Conservation (phyloP, 2,113 vertebrate species). For the Halichoeres trimaculatus region DNA sequence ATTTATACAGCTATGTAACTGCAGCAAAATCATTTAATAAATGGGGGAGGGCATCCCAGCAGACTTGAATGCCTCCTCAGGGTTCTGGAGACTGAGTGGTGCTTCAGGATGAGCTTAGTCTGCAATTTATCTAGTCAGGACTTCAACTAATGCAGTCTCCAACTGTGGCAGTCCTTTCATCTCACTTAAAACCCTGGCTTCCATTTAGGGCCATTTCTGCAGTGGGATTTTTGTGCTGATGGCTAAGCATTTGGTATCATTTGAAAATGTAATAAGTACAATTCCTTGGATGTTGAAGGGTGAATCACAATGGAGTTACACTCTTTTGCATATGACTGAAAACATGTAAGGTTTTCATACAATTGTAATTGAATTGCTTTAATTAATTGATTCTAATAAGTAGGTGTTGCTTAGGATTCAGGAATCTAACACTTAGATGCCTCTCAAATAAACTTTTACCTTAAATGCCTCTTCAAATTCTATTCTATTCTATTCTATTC, state of each 20-base stretch:
- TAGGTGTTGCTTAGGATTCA: not conserved
- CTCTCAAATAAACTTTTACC: not conserved
- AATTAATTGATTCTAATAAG: not conserved
- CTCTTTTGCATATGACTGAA: not conserved
- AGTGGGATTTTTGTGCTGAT: conserved; percentile 16
- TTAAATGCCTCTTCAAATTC: too few species aligned
- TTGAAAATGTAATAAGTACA: conserved; percentile 5
- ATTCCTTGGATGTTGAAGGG: not conserved
- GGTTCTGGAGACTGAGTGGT: conserved; percentile 66
- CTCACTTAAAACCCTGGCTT: conserved; percentile 52
- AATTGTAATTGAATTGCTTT: not conserved
- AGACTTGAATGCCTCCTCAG: conserved; percentile 58
- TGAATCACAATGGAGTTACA: not conserved
- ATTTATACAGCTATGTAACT: conserved; percentile 75
- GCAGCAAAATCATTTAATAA: conserved; percentile 71
- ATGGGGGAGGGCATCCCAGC: conserved; percentile 57
- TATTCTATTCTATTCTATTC: too few species aligned
- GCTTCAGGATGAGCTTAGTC: conserved; percentile 64
- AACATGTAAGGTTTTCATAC: not conserved
- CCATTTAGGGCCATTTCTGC: conserved; percentile 23
- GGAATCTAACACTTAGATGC: not conserved
- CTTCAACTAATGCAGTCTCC: conserved; percentile 57
- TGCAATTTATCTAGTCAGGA: conserved; percentile 68
- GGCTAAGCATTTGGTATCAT: conserved; percentile 2
- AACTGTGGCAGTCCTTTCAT: conserved; percentile 52